Evolutionary conservation across 2,888 invertebrate genomes (phyloP).

Genomic region (Teinopalpus imperialis): DNA sequence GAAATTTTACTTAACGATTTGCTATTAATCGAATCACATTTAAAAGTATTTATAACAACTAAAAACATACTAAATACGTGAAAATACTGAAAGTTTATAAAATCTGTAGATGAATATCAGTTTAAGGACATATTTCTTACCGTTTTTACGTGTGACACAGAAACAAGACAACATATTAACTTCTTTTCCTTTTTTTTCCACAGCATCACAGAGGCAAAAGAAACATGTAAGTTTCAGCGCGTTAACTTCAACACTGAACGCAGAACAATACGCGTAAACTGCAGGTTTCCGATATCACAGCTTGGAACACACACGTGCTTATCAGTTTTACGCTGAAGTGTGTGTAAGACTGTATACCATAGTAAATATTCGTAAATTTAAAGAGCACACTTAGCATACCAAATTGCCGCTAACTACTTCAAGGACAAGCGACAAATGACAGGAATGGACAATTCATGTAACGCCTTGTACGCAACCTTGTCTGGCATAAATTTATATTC

Average conservation of each 20-base stretch:
- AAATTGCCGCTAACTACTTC: constrained; percentile 24
- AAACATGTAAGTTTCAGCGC: constrained; percentile 59
- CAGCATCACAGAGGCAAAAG: constrained; percentile 39
- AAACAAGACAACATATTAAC: constrained; percentile 44
- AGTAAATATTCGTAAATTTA: constrained; percentile 18
- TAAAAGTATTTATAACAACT: no score
- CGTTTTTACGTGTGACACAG: constrained; percentile 37
- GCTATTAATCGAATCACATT: no score
- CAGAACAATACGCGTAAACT: constrained; percentile 56
- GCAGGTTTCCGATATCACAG: constrained; percentile 47
- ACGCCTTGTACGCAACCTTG: constrained; percentile 5
- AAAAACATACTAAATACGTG: no score
- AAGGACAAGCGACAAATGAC: constrained; percentile 17
- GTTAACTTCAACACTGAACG: constrained; percentile 68
- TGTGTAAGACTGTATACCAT: constrained; percentile 29
- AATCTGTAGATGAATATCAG: no score
- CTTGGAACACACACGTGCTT: constrained; percentile 55
- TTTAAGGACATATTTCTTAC: constrained; percentile 31
- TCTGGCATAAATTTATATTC: background rate
- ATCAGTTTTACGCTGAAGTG: constrained; percentile 51
- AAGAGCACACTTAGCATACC: constrained; percentile 20
- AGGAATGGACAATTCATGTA: constrained; percentile 15
- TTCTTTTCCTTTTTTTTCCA: constrained; percentile 29
- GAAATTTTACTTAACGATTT: no score
- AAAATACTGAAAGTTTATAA: no score